Evolutionary conservation across 2,113 vertebrate genomes (phyloP), one percentile per base, ranked within the genome.

Genomic region (Hyperopisus bebe): DNA sequence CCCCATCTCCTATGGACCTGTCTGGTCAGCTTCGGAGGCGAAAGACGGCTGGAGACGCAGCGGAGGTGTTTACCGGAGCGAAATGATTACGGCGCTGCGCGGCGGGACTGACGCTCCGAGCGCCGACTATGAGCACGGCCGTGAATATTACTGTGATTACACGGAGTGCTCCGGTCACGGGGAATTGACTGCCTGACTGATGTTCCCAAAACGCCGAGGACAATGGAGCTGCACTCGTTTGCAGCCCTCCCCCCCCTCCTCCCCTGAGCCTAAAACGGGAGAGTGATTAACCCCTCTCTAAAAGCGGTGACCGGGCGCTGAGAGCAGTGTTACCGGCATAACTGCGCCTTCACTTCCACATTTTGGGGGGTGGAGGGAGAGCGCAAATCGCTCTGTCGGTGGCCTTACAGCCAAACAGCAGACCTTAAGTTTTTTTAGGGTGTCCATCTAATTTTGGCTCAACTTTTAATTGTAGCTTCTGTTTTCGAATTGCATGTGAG

Each of bases 31-130:
- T 44, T 82, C 31, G 21, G 27, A 31, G 62, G 17, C 82, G 87
- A 88, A 53, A 21, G 31, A 66, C 8, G 51, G 88, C 88, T 91
- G 91, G 90, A 92, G 90, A 93, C 90, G 85, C 91, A 50, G 93
- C 92, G 92, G 92, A 88, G 90, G 86, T 93, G 92, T 93, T 94
- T 92, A 94, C 93, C 89, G 93, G 95, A 93, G 95, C 96, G 95
- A 96, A 96, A 95, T 97, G 96, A 97, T 96, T 97, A 96, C 93
- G 95, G 94, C 94, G 94, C 91, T 55, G 19, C 92, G 93, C 93
- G 93, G 77, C 94, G 90, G 93, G 95, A 93, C 94, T 89, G 92
- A 90, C 90, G 83, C 92, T 19, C 21, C 88, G 87, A 94, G 90
- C 93, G 89, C 90, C 90, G 95, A 95, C 94, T 89, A 93, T 92